Base-by-base conservation (phyloP, 2,797 vertebrate genomes). In the Acanthis flammea region DNA sequence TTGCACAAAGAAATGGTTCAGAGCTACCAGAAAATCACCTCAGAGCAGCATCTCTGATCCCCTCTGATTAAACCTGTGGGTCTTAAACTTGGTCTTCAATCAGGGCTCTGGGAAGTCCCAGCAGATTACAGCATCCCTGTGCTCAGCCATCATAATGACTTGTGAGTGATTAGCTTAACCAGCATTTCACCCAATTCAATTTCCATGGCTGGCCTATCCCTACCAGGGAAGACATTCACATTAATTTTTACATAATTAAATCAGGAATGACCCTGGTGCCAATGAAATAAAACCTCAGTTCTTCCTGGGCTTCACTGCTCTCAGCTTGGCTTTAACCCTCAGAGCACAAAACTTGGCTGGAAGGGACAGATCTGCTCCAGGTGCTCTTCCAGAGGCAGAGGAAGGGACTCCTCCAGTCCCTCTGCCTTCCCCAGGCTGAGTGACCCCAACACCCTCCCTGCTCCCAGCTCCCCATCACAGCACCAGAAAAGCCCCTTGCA, bases 211-310 rank as follows among this genome's bases (percentile, higher is more conserved):
- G 77, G 97, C 90, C 95, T 71, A 73, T 21, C 92, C 10, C 2
- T 77, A 91, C 90, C 94, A 88, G 61, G 60, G 48, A 79, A 95
- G 95, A 88, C 67, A 28, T 63, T 94, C 92, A 72, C 94, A 92
- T 97, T 97, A 95, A 95, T 97, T 96, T 95, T 94, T 96, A 91
- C 81, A 85, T 96, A 95, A 97, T 97, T 96, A 97, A 97, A 96
- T 95, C 97, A 95, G 89, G 86, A 96, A 97, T 90, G 95, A 97
- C 95, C 94, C 95, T 0, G 0, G 72, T 86, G 93, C 93, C 39
- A 13, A 39, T 75, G 94, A 94, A 96, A 96, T 93, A 96, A 97
- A 96, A 92, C 81, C 73, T 88, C 92, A 53, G 2, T 87, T 89
- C 80, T 91, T 92, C 84, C 84, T 14, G 83, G 91, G 84, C 81